Evolutionary conservation across 2,113 vertebrate species (phyloP).

Genomic region (Uria aalge): DNA sequence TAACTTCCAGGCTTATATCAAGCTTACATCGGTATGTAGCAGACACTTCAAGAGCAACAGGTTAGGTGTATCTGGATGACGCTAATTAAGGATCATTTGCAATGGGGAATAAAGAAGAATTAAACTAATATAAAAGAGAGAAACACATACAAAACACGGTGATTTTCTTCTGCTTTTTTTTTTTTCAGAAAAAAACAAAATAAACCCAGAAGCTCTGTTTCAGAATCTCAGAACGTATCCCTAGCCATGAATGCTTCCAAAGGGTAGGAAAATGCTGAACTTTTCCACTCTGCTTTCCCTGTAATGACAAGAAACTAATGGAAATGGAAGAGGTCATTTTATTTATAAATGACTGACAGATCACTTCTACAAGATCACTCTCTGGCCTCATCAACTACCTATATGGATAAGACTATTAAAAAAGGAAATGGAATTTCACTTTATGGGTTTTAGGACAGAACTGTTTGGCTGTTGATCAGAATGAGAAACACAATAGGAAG

Average conservation of each 20-base stretch:
- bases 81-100: background rate
- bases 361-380: background rate
- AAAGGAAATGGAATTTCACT: background rate
- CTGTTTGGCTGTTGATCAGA: background rate
- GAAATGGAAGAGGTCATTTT: background rate
- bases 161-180: accelerated
- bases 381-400: background rate
- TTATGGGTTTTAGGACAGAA: background rate
- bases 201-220: background rate
- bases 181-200: background rate
- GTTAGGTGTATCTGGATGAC: background rate
- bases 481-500: background rate
- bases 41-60: background rate
- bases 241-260: background rate
- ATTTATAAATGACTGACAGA: background rate
- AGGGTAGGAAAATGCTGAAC: background rate
- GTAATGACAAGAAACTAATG: background rate
- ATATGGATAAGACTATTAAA: background rate
- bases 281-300: background rate
- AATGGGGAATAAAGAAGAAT: background rate
- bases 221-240: accelerated
- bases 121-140: background rate
- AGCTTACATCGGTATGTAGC: background rate
- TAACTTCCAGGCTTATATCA: background rate
- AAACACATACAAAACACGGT: background rate